Conservation (phyloP, 2,797 vertebrate species). For the Antrozous pallidus region DNA sequence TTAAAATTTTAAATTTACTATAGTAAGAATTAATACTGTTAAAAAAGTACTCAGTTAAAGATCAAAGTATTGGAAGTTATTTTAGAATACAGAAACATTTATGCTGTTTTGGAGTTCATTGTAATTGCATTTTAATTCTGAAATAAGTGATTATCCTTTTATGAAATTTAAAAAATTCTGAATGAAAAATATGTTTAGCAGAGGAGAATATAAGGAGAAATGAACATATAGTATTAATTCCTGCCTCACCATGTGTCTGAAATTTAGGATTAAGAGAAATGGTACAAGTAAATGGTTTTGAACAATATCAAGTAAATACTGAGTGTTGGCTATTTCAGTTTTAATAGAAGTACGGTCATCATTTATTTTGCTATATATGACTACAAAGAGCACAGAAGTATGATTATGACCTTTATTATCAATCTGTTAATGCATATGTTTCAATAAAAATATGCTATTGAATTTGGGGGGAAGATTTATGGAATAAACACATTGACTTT, state of each 20-base stretch:
- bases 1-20: conserved; percentile 7
- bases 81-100: background rate
- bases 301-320: background rate
- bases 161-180: conserved; percentile 16
- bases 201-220: background rate
- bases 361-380: background rate
- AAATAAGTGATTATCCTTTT: conserved; percentile 27
- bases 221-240: background rate
- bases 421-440: background rate
- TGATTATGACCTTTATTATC: background rate
- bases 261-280: background rate
- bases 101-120: background rate
- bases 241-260: background rate
- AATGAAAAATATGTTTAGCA: background rate
- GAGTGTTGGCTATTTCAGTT: background rate
- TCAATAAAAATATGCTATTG: background rate
- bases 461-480: background rate
- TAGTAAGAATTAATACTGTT: background rate
- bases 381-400: background rate
- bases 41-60: background rate
- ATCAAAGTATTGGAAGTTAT: background rate
- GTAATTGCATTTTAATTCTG: conserved; percentile 16
- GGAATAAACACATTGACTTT: background rate
- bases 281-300: background rate
- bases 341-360: background rate